Conservation (phyloP, 2,113 vertebrate genomes). For the Galbula dea region DNA sequence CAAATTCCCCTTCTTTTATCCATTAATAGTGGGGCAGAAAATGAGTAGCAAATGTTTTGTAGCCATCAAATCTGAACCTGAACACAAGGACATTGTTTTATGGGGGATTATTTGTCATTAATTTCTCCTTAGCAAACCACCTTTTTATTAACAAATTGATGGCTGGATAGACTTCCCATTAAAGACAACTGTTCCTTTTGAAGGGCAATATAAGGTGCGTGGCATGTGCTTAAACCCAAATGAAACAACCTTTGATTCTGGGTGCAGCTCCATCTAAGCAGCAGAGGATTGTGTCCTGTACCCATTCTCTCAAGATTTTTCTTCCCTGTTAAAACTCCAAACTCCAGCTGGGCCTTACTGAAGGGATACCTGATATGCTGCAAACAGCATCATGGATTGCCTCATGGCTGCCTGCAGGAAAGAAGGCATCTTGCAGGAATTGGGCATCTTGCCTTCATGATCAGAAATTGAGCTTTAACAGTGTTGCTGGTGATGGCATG, state of each 20-base stretch:
- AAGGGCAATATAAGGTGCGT: not conserved
- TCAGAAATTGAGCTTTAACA: not conserved
- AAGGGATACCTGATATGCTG: fast-evolving
- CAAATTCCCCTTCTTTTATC: conserved; percentile 46
- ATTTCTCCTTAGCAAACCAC: conserved; percentile 24
- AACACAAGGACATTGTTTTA: conserved; percentile 5
- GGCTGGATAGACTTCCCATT: not conserved
- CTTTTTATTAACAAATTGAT: conserved; percentile 57
- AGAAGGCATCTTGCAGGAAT: not conserved
- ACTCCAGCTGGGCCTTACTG: not conserved
- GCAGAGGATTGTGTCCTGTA: not conserved
- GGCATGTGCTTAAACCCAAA: not conserved
- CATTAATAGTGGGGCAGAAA: conserved; percentile 25
- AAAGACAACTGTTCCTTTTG: not conserved
- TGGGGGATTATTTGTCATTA: conserved; percentile 9
- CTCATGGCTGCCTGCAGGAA: not conserved
- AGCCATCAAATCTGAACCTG: conserved; percentile 41
- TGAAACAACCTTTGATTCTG: not conserved
- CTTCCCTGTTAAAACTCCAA: not conserved
- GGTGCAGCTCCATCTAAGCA: not conserved
- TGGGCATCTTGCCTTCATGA: not conserved
- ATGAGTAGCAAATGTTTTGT: conserved; percentile 16
- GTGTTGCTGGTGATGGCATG: fast-evolving
- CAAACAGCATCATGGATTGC: not conserved
- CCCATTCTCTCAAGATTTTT: not conserved